Base-by-base conservation (phyloP, 92 coral and sea anemone genomes). In the Pocillopora grandis region DNA sequence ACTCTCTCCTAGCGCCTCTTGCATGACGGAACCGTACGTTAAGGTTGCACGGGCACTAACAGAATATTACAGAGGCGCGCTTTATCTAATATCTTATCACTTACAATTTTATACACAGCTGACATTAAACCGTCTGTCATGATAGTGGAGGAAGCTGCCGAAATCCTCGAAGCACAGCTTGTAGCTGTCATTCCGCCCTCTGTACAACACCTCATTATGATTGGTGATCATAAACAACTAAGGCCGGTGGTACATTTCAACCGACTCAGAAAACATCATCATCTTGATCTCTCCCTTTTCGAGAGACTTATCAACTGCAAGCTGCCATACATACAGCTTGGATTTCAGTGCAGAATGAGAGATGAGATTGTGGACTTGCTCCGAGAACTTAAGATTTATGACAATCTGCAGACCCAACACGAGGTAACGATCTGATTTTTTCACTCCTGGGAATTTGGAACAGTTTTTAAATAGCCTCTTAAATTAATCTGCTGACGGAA, bases 61-160 rank as follows among this genome's bases (percentile, higher is more conserved):
- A 42, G 52, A 42, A 42, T 0, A 42, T 42, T 42, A 42, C 52
- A 3, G 52, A 42, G 52, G 52, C 52, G 5, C 8, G 4, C 8
- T 42, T 0, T 42, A 42, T 42, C 52, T 42, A 42, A 42, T 0
- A 42, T 42, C 52, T 42, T 7, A 3, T 42, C 52, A 42, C 52
- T 42, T 42, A 42, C 52, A 42, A 42, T 42, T 42, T 42, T 7
- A 42, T 82, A 15, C 11, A 31, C 57, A 96, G 98, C 88, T 58
- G 77, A 79, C 42, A 90, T 96, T 49, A 85, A 89, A 60, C 98
- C 98, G 0, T 92, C 90, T 13, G 93, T 94, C 9, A 88, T 96
- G 88, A 96, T 96, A n/a, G 96, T 96, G 18, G 98, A 94, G 77
- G 98, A 96, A 72, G 98, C 98, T 8, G 98, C 98, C 4, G 98